Evolutionary conservation across 2,113 vertebrate species (phyloP).

Genomic region (Micronycteris hirsuta): DNA sequence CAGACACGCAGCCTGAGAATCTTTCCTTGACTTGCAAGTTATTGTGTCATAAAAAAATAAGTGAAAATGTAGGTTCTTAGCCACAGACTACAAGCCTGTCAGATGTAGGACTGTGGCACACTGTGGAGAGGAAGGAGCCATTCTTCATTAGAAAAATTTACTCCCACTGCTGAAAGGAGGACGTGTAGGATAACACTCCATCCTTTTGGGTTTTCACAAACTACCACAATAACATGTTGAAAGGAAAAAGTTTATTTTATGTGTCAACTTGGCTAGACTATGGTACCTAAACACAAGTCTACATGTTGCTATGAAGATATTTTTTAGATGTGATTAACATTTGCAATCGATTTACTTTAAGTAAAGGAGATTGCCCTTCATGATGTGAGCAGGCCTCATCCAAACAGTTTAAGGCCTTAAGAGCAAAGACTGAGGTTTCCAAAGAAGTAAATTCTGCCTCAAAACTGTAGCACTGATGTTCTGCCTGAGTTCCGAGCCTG

Average conservation of each 20-base stretch:
- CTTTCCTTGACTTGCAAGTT: not conserved
- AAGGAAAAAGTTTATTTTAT: not conserved
- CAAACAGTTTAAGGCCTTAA: too few species aligned
- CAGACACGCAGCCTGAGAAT: not conserved
- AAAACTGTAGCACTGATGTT: not conserved
- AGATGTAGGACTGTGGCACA: not conserved
- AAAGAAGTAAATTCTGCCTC: too few species aligned
- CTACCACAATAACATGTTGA: not conserved
- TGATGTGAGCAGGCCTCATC: too few species aligned
- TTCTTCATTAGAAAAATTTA: not conserved
- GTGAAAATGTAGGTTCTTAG: not conserved
- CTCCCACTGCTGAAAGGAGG: not conserved
- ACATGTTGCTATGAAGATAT: too few species aligned
- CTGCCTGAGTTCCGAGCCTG: not conserved
- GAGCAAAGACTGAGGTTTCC: too few species aligned
- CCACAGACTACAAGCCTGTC: not conserved
- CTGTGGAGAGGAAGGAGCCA: not conserved
- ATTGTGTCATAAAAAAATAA: not conserved
- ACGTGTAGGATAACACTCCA: not conserved
- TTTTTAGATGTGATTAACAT: too few species aligned
- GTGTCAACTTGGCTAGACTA: not conserved
- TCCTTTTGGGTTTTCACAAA: not conserved
- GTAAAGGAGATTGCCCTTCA: too few species aligned
- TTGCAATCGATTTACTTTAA: too few species aligned
- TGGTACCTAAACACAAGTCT: not conserved